phyloP scores from a whole-genome alignment of 2,888 invertebrate species.

The Thera obeliscata region DNA sequence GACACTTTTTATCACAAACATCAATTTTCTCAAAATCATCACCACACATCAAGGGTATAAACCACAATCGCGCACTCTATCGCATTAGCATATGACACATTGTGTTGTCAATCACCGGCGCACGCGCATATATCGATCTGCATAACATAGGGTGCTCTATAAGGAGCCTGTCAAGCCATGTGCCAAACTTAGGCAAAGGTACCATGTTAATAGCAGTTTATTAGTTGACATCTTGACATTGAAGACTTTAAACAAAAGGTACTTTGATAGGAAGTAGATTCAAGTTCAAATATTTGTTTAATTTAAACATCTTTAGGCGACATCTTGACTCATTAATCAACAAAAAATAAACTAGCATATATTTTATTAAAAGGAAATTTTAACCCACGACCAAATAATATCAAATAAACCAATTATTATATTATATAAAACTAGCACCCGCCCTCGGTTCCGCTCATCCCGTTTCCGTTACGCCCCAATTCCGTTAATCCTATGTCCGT shows the following conservation, averaged over 20 bases:
- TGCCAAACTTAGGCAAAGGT: slow-evolving; percentile 2
- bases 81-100: slow-evolving; percentile 70
- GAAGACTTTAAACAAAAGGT: not conserved
- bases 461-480: no score
- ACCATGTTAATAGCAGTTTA: not conserved
- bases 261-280: not conserved
- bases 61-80: slow-evolving; percentile 52
- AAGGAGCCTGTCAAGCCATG: slow-evolving; percentile 9
- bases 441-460: no score
- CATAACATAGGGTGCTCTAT: slow-evolving; percentile 53
- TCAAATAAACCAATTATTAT: no score
- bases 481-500: no score
- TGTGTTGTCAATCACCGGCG: slow-evolving; percentile 72
- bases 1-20: slow-evolving; percentile 12
- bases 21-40: slow-evolving; percentile 26
- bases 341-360: no score
- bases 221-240: slow-evolving; percentile 12
- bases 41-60: slow-evolving; percentile 27
- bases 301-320: not conserved
- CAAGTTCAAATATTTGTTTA: not conserved
- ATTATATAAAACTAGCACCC: no score
- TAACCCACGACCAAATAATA: no score
- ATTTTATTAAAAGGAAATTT: no score
- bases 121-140: slow-evolving; percentile 66
- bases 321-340: no score